A percentile compares a stretch with the other conserved stretches of the same genome.
These are phyloP conservation scores for Turdus rufiventris DNA, from an alignment of 2,113 vertebrate species.

Conservation along the genomic window DNA sequence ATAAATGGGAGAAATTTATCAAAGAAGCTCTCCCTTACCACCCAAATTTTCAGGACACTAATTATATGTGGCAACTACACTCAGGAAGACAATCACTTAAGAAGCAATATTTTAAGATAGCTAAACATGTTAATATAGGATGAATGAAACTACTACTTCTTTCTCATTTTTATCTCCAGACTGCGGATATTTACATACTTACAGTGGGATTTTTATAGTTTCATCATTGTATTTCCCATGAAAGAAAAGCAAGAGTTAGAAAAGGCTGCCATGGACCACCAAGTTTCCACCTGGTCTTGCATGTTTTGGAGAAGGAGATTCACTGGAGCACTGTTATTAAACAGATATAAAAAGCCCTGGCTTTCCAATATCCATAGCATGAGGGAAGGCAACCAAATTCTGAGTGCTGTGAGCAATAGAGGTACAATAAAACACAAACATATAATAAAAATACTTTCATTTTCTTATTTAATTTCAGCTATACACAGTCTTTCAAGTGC, in stretches of 20 bases:
- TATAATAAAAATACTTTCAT: background rate
- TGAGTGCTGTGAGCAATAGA: background rate
- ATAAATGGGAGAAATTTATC: background rate
- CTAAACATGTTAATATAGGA: background rate
- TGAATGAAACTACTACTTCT: background rate
- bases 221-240: background rate
- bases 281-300: background rate
- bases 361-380: background rate
- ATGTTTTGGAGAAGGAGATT: background rate
- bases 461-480: background rate
- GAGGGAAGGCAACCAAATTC: background rate
- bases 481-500: background rate
- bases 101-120: background rate
- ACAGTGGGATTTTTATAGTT: background rate
- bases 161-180: background rate
- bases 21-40: background rate
- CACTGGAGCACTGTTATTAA: background rate
- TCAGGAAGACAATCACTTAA: background rate
- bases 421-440: background rate
- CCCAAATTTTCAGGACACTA: background rate
- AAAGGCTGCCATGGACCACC: background rate
- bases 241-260: background rate
- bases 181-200: background rate
- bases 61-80: background rate
- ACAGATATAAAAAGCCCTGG: background rate